These are phyloP conservation scores for Alouatta palliata DNA, from an alignment of 2,113 vertebrate genomes.

Conservation along the genomic window DNA sequence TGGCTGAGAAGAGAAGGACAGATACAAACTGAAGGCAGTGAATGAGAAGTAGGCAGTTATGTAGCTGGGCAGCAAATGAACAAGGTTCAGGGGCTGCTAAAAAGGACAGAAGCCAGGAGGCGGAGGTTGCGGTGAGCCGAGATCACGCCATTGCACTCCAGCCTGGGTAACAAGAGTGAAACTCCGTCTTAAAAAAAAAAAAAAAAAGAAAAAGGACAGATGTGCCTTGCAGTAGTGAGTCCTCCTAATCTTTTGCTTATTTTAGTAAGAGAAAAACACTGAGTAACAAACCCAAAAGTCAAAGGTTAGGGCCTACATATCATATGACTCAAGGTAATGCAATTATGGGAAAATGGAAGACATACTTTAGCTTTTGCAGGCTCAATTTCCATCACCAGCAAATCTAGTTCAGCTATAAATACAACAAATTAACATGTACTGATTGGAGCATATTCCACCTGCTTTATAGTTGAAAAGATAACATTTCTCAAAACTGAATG, in stretches of 20 bases:
- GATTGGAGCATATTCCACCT: not conserved
- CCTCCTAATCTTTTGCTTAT: not conserved
- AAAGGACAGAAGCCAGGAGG: not conserved
- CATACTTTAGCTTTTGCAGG: not conserved
- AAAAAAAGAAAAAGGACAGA: not conserved
- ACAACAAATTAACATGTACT: not conserved
- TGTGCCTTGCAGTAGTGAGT: not conserved
- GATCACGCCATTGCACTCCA: too few species aligned
- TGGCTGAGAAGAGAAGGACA: not conserved
- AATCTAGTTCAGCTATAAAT: not conserved
- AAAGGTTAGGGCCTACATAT: not conserved
- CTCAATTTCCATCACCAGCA: conserved; percentile 9
- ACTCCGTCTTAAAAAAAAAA: too few species aligned
- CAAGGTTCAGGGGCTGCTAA: not conserved
- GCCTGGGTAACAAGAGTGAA: too few species aligned
- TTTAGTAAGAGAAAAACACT: not conserved
- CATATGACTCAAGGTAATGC: not conserved
- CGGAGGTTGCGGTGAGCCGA: too few species aligned
- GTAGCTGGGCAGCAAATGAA: not conserved
- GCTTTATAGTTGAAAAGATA: not conserved
- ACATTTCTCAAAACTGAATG: not conserved
- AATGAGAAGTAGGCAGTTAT: not conserved
- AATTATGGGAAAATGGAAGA: conserved; percentile 18
- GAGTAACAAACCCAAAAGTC: not conserved
- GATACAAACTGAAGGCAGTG: not conserved